Evolutionary conservation across 2,888 invertebrate species (phyloP).

Genomic region (Pristionchus entomophagus): DNA sequence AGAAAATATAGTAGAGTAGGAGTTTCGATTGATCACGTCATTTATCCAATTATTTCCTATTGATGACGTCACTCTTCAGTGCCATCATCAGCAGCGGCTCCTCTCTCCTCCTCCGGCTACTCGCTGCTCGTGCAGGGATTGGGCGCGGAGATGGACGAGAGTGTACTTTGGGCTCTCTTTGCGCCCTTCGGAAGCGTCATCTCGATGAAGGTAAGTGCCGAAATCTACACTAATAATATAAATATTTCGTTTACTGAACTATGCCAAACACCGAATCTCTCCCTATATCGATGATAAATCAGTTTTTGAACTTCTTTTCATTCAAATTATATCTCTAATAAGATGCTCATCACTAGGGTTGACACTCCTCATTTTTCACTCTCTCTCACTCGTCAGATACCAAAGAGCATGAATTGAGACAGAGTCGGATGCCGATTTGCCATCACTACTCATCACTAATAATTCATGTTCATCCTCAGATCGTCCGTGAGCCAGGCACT

Average conservation of each 20-base stretch:
- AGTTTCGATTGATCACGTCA: neutral
- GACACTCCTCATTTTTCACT: neutral
- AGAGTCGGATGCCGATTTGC: no score
- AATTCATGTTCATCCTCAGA: no score
- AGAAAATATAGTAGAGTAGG: neutral
- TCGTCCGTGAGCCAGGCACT: constrained; percentile 93
- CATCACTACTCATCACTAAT: no score
- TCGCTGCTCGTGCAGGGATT: constrained; percentile 86
- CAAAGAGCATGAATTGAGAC: neutral
- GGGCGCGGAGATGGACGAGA: constrained; percentile 92
- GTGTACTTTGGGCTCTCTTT: constrained; percentile 92
- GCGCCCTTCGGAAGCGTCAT: constrained; percentile 97
- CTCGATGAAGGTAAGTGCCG: constrained; percentile 86
- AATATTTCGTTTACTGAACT: no score
- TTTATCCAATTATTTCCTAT: no score
- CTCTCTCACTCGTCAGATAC: neutral
- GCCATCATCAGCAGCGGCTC: neutral
- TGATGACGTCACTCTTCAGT: neutral
- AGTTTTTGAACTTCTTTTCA: no score
- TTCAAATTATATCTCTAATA: no score
- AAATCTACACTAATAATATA: no score
- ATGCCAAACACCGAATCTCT: no score
- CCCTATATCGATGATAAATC: no score
- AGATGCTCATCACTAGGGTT: no score
- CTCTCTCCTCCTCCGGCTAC: constrained; percentile 28